phyloP scores from a whole-genome alignment of 2,113 vertebrate genomes.

The Columbina picui region DNA sequence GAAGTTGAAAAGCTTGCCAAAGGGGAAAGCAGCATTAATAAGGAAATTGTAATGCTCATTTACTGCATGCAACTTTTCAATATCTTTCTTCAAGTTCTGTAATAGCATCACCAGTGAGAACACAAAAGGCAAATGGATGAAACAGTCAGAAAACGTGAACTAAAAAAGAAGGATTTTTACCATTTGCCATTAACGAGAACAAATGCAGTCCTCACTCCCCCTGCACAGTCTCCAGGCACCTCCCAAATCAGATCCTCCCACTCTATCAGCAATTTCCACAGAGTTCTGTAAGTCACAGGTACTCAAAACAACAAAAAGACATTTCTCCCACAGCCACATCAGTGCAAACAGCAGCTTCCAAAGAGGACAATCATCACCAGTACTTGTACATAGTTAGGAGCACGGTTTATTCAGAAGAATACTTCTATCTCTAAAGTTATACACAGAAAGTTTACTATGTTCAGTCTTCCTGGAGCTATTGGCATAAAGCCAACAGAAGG shows the following conservation, averaged over 20 bases:
- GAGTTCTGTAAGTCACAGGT: not conserved
- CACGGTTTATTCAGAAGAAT: not conserved
- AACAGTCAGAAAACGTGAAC: not conserved
- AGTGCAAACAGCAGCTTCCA: not conserved
- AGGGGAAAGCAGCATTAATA: constrained; percentile 7
- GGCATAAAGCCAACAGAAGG: not conserved
- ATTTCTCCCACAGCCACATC: not conserved
- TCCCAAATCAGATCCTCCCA: not conserved
- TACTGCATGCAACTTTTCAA: not conserved
- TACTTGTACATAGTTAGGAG: not conserved
- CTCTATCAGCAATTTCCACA: not conserved
- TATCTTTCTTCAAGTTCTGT: not conserved
- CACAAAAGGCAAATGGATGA: not conserved
- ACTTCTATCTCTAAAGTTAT: not conserved
- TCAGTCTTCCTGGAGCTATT: not conserved
- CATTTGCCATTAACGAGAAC: not conserved
- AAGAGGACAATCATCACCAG: not conserved
- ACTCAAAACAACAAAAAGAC: not conserved
- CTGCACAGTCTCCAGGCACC: not conserved
- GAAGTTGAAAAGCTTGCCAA: constrained; percentile 26
- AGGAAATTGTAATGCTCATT: not conserved
- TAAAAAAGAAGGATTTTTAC: not conserved
- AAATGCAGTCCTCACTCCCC: not conserved
- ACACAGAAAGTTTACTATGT: not conserved
- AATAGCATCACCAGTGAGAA: not conserved